phyloP scores from a whole-genome alignment of 2,888 invertebrate species.

The Sinopyrophorus schimmeli region DNA sequence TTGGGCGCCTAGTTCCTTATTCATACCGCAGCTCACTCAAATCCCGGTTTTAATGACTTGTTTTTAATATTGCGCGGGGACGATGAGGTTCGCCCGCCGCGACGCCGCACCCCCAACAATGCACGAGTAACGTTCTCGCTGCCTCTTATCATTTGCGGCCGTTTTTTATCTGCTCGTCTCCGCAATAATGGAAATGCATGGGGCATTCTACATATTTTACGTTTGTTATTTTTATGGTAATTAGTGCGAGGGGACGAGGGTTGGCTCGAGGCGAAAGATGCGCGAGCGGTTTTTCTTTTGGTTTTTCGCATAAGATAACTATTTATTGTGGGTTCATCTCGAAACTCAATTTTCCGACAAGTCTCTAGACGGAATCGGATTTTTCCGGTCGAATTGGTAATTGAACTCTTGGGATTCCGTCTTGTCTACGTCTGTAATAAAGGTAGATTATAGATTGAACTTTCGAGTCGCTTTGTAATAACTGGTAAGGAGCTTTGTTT shows the following conservation, averaged over 20 bases:
- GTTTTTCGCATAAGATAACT: slow-evolving; percentile 10
- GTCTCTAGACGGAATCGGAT: slow-evolving; percentile 17
- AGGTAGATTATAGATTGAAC: no score
- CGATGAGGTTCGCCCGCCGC: slow-evolving; percentile 11
- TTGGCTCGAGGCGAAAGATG: no score
- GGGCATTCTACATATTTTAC: no score
- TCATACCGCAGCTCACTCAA: slow-evolving; percentile 19
- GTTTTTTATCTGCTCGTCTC: no score
- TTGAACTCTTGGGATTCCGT: slow-evolving; percentile 23
- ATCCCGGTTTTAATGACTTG: slow-evolving; percentile 28
- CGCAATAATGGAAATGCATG: no score
- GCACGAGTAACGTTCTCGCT: slow-evolving; percentile 16
- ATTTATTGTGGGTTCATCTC: slow-evolving; percentile 19
- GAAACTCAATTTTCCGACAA: slow-evolving; percentile 17
- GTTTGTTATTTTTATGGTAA: no score
- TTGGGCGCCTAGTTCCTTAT: slow-evolving; percentile 15
- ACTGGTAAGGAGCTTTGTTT: no score
- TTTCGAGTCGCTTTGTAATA: no score
- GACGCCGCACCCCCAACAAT: slow-evolving; percentile 21
- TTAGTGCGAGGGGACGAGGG: no score
- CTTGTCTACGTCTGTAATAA: no score
- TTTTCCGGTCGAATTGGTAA: slow-evolving; percentile 20
- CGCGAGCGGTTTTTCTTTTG: no score
- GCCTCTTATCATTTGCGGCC: slow-evolving; percentile 9
- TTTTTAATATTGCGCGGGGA: slow-evolving; percentile 26